These are phyloP conservation scores for Diabrotica virgifera DNA, from an alignment of 1,140 invertebrate species.

Conservation along the genomic window DNA sequence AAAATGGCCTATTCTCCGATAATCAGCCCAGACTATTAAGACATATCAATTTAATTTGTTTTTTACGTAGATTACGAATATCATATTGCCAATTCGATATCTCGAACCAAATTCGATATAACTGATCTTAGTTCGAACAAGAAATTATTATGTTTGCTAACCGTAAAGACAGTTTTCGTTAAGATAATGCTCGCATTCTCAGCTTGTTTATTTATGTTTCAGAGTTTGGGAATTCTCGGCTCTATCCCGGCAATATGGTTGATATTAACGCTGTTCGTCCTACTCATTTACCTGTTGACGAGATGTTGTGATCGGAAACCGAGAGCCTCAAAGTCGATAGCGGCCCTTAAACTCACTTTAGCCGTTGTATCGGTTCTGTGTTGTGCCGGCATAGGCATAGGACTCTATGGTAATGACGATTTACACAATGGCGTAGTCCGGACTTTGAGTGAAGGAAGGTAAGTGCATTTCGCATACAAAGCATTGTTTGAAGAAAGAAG, in stretches of 20 bases:
- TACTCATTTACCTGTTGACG: constrained; percentile 87
- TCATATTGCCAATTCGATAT: too few relatives aligned
- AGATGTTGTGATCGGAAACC: constrained; percentile 91
- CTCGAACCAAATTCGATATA: too few relatives aligned
- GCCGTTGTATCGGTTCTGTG: constrained; percentile 81
- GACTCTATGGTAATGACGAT: constrained; percentile 91
- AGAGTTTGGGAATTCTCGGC: constrained; percentile 88
- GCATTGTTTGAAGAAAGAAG: too few relatives aligned
- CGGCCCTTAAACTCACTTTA: constrained; percentile 77
- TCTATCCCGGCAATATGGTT: constrained; percentile 87
- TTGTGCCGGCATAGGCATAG: constrained; percentile 71
- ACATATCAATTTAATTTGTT: too few relatives aligned
- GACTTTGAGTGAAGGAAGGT: constrained; percentile 71
- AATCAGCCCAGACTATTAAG: too few relatives aligned
- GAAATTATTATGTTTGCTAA: not conserved
- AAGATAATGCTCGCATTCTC: not conserved
- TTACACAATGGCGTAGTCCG: constrained; percentile 84
- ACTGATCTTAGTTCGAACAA: too few relatives aligned
- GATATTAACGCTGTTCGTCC: constrained; percentile 81
- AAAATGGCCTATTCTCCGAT: too few relatives aligned
- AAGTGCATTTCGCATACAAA: constrained; percentile 36
- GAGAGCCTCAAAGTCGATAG: constrained; percentile 78
- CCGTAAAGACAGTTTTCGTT: constrained; percentile 3
- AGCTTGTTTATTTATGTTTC: constrained; percentile 50
- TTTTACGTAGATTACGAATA: too few relatives aligned